These are phyloP conservation scores for Silurus aristotelis DNA, from an alignment of 2,797 vertebrate species.

Conservation along the genomic window DNA sequence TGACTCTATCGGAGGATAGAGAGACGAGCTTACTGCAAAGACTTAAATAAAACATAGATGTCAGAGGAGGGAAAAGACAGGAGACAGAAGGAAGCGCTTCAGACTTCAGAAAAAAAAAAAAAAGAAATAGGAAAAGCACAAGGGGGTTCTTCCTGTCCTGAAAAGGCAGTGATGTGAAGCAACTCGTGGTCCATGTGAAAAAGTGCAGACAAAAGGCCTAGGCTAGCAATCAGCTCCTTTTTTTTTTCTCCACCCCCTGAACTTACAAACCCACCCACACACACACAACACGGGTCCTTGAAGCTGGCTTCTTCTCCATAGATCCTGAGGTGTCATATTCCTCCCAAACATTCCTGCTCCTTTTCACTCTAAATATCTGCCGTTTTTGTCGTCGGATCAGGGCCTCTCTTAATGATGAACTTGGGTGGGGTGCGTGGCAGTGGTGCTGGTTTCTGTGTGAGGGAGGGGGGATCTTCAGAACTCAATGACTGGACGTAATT, in stretches of 20 bases:
- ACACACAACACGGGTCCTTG: conserved; percentile 30
- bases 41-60: background rate
- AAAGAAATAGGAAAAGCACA: conserved; percentile 32
- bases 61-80: background rate
- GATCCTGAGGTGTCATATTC: conserved; percentile 66
- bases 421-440: conserved; percentile 59
- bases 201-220: conserved; percentile 53
- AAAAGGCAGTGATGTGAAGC: conserved; percentile 56
- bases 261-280: no score
- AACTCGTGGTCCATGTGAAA: conserved; percentile 49
- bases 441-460: conserved; percentile 28
- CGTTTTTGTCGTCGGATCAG: conserved; percentile 73
- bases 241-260: conserved; percentile 19
- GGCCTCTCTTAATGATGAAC: conserved; percentile 78
- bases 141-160: conserved; percentile 47
- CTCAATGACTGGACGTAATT: conserved; percentile 90
- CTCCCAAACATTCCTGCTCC: conserved; percentile 72
- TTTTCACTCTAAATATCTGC: conserved; percentile 75
- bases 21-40: background rate
- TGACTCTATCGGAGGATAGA: conserved; percentile 10
- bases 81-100: conserved; percentile 6
- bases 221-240: conserved; percentile 51
- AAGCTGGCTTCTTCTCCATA: conserved; percentile 53
- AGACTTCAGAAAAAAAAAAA: background rate
- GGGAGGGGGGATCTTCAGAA: conserved; percentile 54